Evolutionary conservation across 2,113 vertebrate species (phyloP).

Genomic region (Corythaeola cristata): DNA sequence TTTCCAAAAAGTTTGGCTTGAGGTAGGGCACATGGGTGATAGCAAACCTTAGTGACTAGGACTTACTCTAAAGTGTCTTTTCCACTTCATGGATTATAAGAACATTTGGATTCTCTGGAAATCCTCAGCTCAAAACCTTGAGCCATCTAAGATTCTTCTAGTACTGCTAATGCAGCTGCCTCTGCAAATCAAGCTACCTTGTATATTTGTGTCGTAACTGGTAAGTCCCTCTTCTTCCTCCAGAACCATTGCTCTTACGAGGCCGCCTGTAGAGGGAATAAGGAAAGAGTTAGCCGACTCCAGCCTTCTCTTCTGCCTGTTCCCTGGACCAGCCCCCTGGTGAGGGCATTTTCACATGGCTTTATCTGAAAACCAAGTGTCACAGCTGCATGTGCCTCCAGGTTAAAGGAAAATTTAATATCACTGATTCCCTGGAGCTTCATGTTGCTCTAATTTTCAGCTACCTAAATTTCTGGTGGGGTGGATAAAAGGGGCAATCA

Average conservation of each 20-base stretch:
- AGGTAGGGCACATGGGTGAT: not conserved
- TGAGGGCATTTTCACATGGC: not conserved
- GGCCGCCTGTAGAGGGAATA: not conserved
- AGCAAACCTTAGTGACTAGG: not conserved
- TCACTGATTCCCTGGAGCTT: not conserved
- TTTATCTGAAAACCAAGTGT: not conserved
- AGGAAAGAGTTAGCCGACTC: not conserved
- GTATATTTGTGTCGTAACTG: not conserved
- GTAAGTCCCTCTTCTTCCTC: not conserved
- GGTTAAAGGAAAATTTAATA: not conserved
- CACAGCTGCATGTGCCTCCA: not conserved
- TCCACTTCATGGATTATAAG: not conserved
- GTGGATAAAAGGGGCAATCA: not conserved
- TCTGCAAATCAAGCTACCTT: not conserved
- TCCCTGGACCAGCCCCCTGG: not conserved
- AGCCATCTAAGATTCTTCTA: not conserved
- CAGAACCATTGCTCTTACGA: not conserved
- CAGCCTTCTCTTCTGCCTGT: not conserved
- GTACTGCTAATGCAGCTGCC: not conserved
- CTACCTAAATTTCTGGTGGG: not conserved
- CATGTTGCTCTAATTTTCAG: conserved; percentile 28
- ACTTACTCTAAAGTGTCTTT: not conserved
- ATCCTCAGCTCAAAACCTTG: not conserved
- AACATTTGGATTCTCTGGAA: not conserved
- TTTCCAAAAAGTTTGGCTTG: not conserved